Base-by-base conservation (phyloP, 2,888 invertebrate genomes). In the Cataglyphis albicans region DNA sequence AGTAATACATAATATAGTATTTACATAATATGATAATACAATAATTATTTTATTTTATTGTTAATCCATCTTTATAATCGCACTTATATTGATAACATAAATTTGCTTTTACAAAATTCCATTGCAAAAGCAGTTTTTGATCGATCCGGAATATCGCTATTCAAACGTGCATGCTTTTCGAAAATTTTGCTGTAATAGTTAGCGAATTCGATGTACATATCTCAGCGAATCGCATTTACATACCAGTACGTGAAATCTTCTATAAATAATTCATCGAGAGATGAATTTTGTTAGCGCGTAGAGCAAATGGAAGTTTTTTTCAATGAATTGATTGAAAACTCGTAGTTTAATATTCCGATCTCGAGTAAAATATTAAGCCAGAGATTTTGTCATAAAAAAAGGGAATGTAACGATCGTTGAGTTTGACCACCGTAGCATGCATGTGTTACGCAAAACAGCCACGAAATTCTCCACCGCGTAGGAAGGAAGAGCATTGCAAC, bases 401-500 rank as follows among this genome's bases (percentile, higher is more conserved):
- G 9, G 12, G 6, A 44, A 59, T 35, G n/a, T 32, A 55, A 35
- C 32, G 21, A 15, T 1, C 21, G 18, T 59, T 21, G 41, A 12
- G 59, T 44, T 72, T 72, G 73, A 67, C n/a, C 59, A 18, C 35
- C 18, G 21, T 18, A 59, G 44, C 59, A 59, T 80, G 57, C 73
- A 35, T 48, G 59, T 6, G 68, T 41, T 57, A 72, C 35, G 32
- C 78, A 59, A 59, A 80, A 73, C 78, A 44, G 72, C 44, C 57
- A n/a, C 73, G 78, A 59, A 73, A 80, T 80, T 59, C 78, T 72
- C 21, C 32, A 59, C 15, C 41, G 35, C 65, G 81, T 55, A 81
- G 63, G 82, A 81, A 78, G 82, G 74, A 82, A 78, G 74, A 74
- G 81, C 75, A 85, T 87, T 38, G 82, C 85, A 70, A 76, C 61